Conservation (phyloP, 2,888 invertebrate genomes). For the Amphipoea oculea region DNA sequence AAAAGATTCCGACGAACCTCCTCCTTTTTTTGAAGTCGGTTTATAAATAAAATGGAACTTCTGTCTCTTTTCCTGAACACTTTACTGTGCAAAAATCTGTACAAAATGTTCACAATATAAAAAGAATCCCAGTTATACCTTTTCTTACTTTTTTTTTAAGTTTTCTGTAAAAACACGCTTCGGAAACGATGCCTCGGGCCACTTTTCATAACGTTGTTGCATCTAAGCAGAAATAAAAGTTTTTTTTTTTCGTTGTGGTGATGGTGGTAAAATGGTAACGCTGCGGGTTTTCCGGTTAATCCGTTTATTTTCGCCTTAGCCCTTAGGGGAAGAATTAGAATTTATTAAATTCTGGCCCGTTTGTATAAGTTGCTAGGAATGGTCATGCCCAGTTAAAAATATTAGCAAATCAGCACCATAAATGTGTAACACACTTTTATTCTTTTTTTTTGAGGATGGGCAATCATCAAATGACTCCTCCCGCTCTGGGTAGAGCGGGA, state of each 20-base stretch:
- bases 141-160: constrained; percentile 7
- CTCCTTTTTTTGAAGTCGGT: too few species aligned
- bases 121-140: constrained; percentile 17
- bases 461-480: too few species aligned
- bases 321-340: not conserved
- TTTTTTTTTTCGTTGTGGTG: constrained; percentile 16
- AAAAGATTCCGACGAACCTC: too few species aligned
- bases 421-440: too few species aligned
- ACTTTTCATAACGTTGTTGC: constrained; percentile 29
- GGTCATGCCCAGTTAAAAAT: too few species aligned
- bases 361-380: too few species aligned
- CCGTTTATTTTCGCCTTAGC: not conserved
- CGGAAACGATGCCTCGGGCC: constrained; percentile 20
- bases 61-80: not conserved
- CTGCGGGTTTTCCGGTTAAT: not conserved
- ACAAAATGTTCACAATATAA: constrained; percentile 45
- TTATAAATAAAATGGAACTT: not conserved
- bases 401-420: too few species aligned
- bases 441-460: too few species aligned
- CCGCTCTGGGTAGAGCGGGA: too few species aligned
- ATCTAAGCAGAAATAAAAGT: constrained; percentile 17
- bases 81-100: not conserved
- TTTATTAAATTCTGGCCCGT: not conserved
- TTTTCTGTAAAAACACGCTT: constrained; percentile 24
- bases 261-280: not conserved